A percentile compares a stretch with the other conserved stretches of the same genome.
Conservation (phyloP, 2,113 vertebrate genomes). For the Thomomys bottae region DNA sequence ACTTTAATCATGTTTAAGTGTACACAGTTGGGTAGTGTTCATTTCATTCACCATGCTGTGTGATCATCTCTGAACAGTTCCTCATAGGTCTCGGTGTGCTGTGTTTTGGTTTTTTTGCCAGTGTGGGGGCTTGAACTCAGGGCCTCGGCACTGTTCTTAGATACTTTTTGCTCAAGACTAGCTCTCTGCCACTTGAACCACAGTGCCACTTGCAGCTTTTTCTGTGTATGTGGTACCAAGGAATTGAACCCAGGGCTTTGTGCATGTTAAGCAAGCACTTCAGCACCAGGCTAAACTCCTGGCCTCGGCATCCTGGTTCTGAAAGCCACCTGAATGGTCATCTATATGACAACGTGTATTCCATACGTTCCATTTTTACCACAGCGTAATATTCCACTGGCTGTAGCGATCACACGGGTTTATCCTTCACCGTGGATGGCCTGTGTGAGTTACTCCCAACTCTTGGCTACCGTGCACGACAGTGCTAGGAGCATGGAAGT, state of each 20-base stretch:
- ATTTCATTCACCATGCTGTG: neutral
- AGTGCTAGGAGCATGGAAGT: neutral
- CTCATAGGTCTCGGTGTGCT: too few relatives aligned
- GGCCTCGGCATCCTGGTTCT: neutral
- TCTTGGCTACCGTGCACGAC: neutral
- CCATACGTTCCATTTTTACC: neutral
- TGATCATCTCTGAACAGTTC: neutral
- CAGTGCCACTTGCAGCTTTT: too few relatives aligned
- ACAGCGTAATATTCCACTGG: neutral
- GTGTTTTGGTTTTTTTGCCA: too few relatives aligned
- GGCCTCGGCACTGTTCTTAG: too few relatives aligned
- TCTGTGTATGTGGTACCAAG: too few relatives aligned
- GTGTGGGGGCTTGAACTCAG: too few relatives aligned
- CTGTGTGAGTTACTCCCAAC: neutral
- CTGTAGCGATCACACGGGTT: fast-evolving
- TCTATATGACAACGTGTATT: fast-evolving
- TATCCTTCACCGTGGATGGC: too few relatives aligned
- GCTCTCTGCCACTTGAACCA: too few relatives aligned
- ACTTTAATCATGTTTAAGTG: neutral
- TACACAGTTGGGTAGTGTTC: neutral
- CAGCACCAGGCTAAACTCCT: too few relatives aligned
- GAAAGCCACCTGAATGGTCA: neutral
- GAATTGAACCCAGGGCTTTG: too few relatives aligned
- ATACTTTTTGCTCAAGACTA: too few relatives aligned
- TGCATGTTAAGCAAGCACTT: too few relatives aligned